Base-by-base conservation (phyloP, 2,888 invertebrate species). In the Mechanitis mazaeus region DNA sequence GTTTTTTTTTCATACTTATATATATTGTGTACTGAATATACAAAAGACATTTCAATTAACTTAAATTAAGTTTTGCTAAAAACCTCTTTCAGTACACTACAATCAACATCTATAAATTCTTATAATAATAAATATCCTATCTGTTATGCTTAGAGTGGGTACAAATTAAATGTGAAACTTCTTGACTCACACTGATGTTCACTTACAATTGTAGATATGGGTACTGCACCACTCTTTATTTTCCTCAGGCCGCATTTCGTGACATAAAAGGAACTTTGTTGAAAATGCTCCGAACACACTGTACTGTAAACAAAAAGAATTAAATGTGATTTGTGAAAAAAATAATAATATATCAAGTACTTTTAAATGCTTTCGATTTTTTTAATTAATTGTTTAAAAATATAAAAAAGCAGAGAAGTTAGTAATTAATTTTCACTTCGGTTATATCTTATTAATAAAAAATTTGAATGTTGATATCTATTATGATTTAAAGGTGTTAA, bases 201-300 rank as follows among this genome's bases (percentile, higher is more conserved):
- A 64, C 56, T 67, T 0, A 67, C 68, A 12, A 74, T 45, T 2
- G 80, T 66, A 1, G 56, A 45, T 9, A 64, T 11, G 0, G 87
- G 87, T 0, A 85, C 76, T 0, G 84, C 83, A 0, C 83, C 81
- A 54, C 61, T 74, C 54, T 76, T 82, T 2, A 87, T 74, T 56
- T 77, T 83, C 47, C 80, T 65, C 2, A 82, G 56, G 0, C 87
- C 87, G 38, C 72, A 72, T 20, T 77, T 79, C 0, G 85, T 85
- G 31, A 75, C 66, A 47, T 84, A 85, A 55, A 87, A 79, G 60
- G 87, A 83, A 4, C 81, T 78, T 28, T 72, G 73, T 0, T 71
- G 67, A 56, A 88, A 88, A 56, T 88, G 87, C n/a, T 85, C 81
- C 0, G 87, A 87, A 57, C 87, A 88, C 2, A 88, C 72, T 0